phyloP scores from a whole-genome alignment of 2,888 invertebrate species.

The Callyntrura guangdongensis region DNA sequence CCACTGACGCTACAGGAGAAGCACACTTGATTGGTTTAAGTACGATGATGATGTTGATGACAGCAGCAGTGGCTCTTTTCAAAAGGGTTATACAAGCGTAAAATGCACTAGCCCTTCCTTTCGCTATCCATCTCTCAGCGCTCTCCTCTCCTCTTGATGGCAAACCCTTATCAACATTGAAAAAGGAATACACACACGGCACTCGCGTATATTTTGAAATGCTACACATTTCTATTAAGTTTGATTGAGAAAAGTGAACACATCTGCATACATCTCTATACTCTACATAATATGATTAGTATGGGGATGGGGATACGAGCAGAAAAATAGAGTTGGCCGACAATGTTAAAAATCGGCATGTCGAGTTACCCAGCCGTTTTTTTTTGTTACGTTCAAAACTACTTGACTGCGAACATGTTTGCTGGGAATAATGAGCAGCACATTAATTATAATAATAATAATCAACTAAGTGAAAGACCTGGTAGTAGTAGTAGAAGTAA shows the following conservation, averaged over 20 bases:
- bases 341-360: conserved; percentile 6
- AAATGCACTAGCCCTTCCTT: not conserved
- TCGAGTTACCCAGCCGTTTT: not conserved
- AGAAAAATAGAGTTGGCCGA: too few relatives aligned
- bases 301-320: too few relatives aligned
- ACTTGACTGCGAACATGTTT: conserved; percentile 38
- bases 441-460: conserved; percentile 34
- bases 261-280: too few relatives aligned
- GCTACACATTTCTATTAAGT: conserved; percentile 42
- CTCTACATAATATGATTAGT: too few relatives aligned
- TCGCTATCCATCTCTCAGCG: too few relatives aligned
- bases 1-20: not conserved
- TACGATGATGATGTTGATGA: conserved; percentile 15
- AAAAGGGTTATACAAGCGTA: conserved; percentile 62
- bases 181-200: conserved; percentile 8
- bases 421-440: conserved; percentile 49
- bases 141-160: conserved; percentile 9
- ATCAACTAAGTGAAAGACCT: conserved; percentile 54
- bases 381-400: conserved; percentile 18
- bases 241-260: conserved; percentile 52
- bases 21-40: conserved; percentile 26
- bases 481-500: conserved; percentile 38
- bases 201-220: not conserved
- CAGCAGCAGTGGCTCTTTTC: conserved; percentile 1
- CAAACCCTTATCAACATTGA: conserved; percentile 26